These are phyloP conservation scores for Laticauda colubrina DNA, from an alignment of 2,113 vertebrate genomes.

Conservation along the genomic window DNA sequence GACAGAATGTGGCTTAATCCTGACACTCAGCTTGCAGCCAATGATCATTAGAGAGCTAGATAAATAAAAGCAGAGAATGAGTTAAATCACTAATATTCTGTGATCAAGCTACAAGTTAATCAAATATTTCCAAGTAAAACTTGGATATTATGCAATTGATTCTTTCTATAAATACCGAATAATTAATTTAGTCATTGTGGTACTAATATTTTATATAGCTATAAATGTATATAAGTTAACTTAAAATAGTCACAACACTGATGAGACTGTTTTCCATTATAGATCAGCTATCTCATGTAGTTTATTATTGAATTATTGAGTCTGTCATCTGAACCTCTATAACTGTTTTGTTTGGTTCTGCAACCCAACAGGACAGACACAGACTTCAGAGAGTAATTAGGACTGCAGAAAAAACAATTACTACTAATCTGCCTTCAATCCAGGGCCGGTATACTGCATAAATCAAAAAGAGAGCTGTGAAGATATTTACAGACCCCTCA, in stretches of 20 bases:
- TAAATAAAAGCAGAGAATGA: slow-evolving; percentile 35
- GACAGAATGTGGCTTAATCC: neutral
- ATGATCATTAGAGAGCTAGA: slow-evolving; percentile 31
- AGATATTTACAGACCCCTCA: too few relatives aligned
- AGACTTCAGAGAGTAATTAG: too few relatives aligned
- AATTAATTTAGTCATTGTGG: slow-evolving; percentile 30
- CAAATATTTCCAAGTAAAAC: slow-evolving; percentile 61
- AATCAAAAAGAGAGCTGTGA: too few relatives aligned
- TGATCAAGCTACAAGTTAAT: slow-evolving; percentile 41
- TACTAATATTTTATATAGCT: slow-evolving; percentile 51
- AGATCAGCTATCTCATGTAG: neutral
- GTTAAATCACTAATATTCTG: slow-evolving; percentile 35
- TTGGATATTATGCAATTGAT: slow-evolving; percentile 48
- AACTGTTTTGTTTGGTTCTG: too few relatives aligned
- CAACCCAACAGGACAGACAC: too few relatives aligned
- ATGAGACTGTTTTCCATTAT: neutral
- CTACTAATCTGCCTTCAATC: too few relatives aligned
- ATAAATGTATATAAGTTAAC: slow-evolving; percentile 39
- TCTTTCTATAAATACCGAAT: slow-evolving; percentile 43
- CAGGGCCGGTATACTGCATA: too few relatives aligned
- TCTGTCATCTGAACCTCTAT: too few relatives aligned
- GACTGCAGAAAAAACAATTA: too few relatives aligned
- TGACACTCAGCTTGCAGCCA: neutral
- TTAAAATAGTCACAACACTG: slow-evolving; percentile 6
- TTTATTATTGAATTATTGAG: neutral